Evolutionary conservation across 2,113 vertebrate genomes (phyloP), one percentile per base, ranked within the genome.

Genomic region (Cyanistes caeruleus): DNA sequence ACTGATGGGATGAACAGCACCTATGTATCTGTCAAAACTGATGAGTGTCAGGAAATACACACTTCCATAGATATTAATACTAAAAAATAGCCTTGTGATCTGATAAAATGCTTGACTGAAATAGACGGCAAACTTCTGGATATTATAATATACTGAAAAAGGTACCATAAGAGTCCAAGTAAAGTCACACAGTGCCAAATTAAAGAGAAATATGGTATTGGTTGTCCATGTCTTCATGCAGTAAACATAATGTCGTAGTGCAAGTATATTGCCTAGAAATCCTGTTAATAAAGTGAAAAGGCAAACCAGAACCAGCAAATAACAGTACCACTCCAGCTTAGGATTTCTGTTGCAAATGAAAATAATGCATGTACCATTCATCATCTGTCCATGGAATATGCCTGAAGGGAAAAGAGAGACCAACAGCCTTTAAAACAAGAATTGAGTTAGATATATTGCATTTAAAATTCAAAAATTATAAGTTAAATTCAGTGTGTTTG

Each of bases 1-100:
- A 58, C 95, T 95, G 86, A 98, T 96, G 11, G 98, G 98, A 81
- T 98, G 98, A 62, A 98, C 98, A 13, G 98, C 98, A 28, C 98
- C 97, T 55, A 98, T 33, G 2, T 98, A 98, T 52, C 98, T 97
- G 87, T 98, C 98, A 39, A 98, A 98, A 74, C 98, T 98, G 94
- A 98, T 97, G 18, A 99, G 96, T 15, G 98, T 97, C 81, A 99
- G 97, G 91, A 99, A 99, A 77, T 98, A 96, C 75, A 99, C 97
- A 59, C 98, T 98, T 73, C 98, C 98, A 2, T 98, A 98, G 51
- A 98, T 95, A 85, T 98, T 98, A 89, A 98, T 82, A 82, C 97
- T 98, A 82, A 99, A 98, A 86, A 98, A 97, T 43, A 98, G 59
- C 85, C 73, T 97, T 95, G 97, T 97, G 52, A 98, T 94, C 46